Evolutionary conservation across 2,113 vertebrate genomes (phyloP).

Genomic region (Prionailurus bengalensis): DNA sequence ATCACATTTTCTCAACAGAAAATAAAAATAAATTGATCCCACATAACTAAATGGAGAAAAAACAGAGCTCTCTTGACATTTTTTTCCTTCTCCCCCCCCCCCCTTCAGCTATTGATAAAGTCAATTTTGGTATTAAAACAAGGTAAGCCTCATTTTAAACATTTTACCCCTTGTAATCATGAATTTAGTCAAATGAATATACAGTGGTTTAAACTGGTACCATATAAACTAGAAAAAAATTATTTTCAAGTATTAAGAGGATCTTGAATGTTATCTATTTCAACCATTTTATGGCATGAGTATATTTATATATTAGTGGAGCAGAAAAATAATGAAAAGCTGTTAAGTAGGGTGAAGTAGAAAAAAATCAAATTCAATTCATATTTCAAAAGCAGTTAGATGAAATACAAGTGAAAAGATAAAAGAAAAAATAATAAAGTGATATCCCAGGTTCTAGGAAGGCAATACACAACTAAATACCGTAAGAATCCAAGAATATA

Average conservation of each 20-base stretch:
- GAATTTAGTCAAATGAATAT: conserved; percentile 18
- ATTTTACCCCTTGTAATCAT: background rate
- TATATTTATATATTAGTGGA: background rate
- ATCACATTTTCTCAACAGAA: background rate
- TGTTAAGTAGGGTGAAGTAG: background rate
- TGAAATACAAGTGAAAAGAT: background rate
- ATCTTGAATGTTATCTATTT: background rate
- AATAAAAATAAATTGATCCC: background rate
- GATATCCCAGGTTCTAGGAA: background rate
- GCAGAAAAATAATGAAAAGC: background rate
- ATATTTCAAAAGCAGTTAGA: background rate
- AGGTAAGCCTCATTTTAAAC: background rate
- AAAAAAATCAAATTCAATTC: conserved; percentile 5
- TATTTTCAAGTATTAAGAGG: background rate
- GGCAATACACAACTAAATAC: background rate
- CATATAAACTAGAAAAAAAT: background rate
- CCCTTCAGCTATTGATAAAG: background rate
- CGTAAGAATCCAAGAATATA: background rate
- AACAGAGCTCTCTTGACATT: background rate
- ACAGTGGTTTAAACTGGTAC: background rate
- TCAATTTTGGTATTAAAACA: background rate
- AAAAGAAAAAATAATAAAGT: background rate
- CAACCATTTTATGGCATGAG: background rate
- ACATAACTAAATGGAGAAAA: background rate
- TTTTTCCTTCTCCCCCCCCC: background rate